phyloP scores from a whole-genome alignment of 1,140 invertebrate species.

The Philotrypesis tridentata region DNA sequence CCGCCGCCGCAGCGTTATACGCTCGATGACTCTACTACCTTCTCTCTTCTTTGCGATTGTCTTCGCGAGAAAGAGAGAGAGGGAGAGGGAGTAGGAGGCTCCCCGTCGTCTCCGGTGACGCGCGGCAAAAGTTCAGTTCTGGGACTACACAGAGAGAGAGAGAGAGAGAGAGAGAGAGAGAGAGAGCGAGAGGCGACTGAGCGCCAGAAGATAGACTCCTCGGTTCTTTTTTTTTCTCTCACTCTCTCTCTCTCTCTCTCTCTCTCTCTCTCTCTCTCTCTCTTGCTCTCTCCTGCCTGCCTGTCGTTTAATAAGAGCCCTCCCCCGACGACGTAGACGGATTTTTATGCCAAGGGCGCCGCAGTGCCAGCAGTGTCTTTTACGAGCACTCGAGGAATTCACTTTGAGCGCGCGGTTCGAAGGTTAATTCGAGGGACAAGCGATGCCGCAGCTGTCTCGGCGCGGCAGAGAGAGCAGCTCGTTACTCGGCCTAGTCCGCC shows the following conservation, averaged over 20 bases:
- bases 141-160: neutral
- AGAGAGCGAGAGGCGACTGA: no score
- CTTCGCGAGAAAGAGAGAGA: constrained; percentile 32
- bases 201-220: no score
- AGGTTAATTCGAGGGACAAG: constrained; percentile 27
- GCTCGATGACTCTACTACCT: neutral
- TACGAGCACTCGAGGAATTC: constrained; percentile 31
- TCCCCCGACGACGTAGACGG: constrained; percentile 12
- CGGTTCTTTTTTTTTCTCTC: neutral
- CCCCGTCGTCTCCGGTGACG: constrained; percentile 20
- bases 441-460: constrained; percentile 6
- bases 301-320: constrained; percentile 34
- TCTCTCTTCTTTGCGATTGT: constrained; percentile 40
- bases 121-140: constrained; percentile 32
- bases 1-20: constrained; percentile 18
- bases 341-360: constrained; percentile 26
- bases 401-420: constrained; percentile 35
- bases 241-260: neutral
- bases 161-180: no score
- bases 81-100: no score
- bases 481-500: constrained; percentile 19
- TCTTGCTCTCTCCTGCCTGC: no score
- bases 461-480: constrained; percentile 19
- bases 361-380: constrained; percentile 1
- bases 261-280: constrained; percentile 10